Evolutionary conservation across 2,797 vertebrate species (phyloP), one percentile per base, ranked within the genome.

Genomic region (Microctenopoma lineatum): DNA sequence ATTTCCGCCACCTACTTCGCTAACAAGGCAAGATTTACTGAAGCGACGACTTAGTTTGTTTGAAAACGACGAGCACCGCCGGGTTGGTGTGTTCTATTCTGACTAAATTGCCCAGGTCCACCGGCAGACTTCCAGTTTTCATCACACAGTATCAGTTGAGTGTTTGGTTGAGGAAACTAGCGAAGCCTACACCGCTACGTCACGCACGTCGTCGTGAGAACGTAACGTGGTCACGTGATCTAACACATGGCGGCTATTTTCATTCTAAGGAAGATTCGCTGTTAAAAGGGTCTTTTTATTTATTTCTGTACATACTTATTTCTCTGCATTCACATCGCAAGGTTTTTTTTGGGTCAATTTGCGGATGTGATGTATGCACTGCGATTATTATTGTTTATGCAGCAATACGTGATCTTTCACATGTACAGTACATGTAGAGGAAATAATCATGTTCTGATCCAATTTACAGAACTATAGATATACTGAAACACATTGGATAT

Each of bases 211-310:
- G 67, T 4, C 50, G 16, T 69, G 61, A 21, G 66, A 34, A 84
- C 92, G 90, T 84, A 88, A 47, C 74, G 76, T 72, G 74, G 83
- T 92, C 92, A 94, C 83, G 7, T 93, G 93, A 92, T 78, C 84
- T 84, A 90, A 90, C 93, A 92, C 90, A 92, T 87, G 91, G 85
- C 21, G 65, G 70, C 70, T 87, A 77, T 89, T 90, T 90, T 90
- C 85, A 80, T 84, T 80, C 21, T n/a, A 69, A 15, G 27, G 16
- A 34, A 38, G 44, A n/a, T 16, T 14, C 29, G 14, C 32, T 4
- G n/a, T 7, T 46, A 2, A 46, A 42, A 26, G 4, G 2, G n/a
- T 5, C 6, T 21, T 56, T 47, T 45, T n/a, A 3, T 14, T 12
- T 7, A 29, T 25, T 41, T 29, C 2, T 12, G 13, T 25, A 13